Evolutionary conservation across 2,797 vertebrate genomes (phyloP).

Genomic region (Ctenosaura bakeri): DNA sequence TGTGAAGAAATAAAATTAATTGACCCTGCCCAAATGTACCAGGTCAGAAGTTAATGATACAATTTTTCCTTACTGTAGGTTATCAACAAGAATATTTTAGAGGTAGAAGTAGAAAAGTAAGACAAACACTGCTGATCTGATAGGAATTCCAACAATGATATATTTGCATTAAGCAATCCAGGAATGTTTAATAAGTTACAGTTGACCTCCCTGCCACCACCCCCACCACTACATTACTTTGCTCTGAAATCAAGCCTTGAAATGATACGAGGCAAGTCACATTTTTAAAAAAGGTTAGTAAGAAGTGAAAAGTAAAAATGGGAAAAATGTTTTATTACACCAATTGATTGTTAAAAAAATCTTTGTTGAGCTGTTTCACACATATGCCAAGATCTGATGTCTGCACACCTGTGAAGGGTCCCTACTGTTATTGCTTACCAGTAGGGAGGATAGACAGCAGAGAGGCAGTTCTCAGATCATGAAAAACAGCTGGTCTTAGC

Average conservation of each 20-base stretch:
- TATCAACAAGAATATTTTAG: not conserved
- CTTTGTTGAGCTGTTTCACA: too few relatives aligned
- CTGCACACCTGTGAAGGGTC: too few relatives aligned
- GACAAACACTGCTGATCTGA: not conserved
- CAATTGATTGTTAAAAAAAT: not conserved
- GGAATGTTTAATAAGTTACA: conserved; percentile 17
- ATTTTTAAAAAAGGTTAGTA: not conserved
- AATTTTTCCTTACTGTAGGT: not conserved
- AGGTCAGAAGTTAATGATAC: accelerated
- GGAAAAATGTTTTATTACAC: not conserved
- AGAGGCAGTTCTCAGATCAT: too few relatives aligned
- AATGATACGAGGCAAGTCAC: not conserved
- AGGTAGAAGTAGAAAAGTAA: not conserved
- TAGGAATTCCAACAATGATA: not conserved
- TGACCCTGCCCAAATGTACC: not conserved
- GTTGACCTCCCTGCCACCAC: not conserved
- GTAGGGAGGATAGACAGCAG: too few relatives aligned
- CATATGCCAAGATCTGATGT: too few relatives aligned
- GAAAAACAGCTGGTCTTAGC: too few relatives aligned
- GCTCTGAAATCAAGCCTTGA: not conserved
- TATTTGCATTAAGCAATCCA: conserved; percentile 10
- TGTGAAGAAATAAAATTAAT: not conserved
- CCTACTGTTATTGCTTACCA: too few relatives aligned
- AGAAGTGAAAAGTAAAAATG: not conserved
- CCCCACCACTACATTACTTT: not conserved